A percentile compares a stretch with the other conserved stretches of the same genome.
Evolutionary conservation across 2,113 vertebrate genomes (phyloP).

Genomic region (Lynx canadensis): DNA sequence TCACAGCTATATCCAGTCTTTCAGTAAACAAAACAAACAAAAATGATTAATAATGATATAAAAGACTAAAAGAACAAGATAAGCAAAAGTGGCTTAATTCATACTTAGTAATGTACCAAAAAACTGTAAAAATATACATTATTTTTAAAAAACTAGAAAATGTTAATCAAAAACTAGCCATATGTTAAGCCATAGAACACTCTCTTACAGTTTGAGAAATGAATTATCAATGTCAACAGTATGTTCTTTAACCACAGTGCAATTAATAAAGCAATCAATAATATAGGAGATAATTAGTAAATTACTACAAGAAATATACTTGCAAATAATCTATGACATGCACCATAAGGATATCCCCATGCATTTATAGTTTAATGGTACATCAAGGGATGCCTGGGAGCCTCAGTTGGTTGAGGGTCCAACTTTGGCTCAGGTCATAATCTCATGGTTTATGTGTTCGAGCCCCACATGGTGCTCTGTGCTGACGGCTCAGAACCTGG

Average conservation of each 20-base stretch:
- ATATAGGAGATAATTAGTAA: not conserved
- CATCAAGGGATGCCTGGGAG: not conserved
- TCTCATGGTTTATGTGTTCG: no score
- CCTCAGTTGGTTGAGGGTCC: no score
- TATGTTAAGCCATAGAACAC: not conserved
- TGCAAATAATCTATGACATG: not conserved
- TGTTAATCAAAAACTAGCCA: not conserved
- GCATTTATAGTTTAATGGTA: not conserved
- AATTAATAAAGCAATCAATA: not conserved
- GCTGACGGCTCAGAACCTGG: no score
- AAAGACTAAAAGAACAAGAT: not conserved
- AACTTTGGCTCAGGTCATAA: no score
- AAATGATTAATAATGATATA: not conserved
- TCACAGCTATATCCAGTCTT: accelerated
- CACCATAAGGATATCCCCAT: not conserved
- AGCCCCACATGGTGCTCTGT: no score
- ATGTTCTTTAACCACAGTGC: not conserved
- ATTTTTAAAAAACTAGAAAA: not conserved
- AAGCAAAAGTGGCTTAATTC: not conserved
- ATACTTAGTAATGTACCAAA: not conserved
- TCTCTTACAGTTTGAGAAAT: not conserved
- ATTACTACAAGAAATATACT: not conserved
- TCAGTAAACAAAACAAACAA: not conserved
- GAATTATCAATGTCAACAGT: not conserved
- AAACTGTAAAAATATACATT: not conserved